These are phyloP conservation scores for Gymnoscelis rufifasciata DNA, from an alignment of 2,888 invertebrate genomes.

Conservation along the genomic window DNA sequence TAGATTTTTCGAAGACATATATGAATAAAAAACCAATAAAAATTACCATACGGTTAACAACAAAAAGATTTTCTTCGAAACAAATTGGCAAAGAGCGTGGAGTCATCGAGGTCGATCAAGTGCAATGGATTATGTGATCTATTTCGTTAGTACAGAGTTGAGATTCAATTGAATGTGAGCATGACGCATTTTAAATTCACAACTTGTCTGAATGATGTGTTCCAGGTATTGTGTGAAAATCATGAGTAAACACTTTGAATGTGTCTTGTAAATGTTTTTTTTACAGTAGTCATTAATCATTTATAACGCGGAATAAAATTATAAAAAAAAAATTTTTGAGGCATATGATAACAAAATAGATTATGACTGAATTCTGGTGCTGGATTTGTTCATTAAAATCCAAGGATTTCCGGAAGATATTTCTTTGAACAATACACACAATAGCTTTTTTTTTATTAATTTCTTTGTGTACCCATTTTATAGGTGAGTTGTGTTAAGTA, in stretches of 20 bases:
- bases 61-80: slow-evolving; percentile 25
- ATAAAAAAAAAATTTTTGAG: too few species aligned
- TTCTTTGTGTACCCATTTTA: too few species aligned
- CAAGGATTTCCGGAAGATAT: too few species aligned
- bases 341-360: too few species aligned
- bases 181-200: slow-evolving; percentile 45
- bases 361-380: too few species aligned
- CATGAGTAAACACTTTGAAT: slow-evolving; percentile 36
- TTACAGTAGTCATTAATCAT: not conserved
- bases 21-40: too few species aligned
- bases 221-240: slow-evolving; percentile 51
- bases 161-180: slow-evolving; percentile 15
- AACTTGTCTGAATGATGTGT: slow-evolving; percentile 44
- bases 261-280: not conserved
- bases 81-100: slow-evolving; percentile 27
- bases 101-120: slow-evolving; percentile 25
- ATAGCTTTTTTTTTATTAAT: too few species aligned
- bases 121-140: slow-evolving; percentile 19
- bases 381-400: too few species aligned
- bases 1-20: too few species aligned
- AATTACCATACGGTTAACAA: not conserved
- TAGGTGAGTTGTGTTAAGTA: too few species aligned
- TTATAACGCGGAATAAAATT: too few species aligned
- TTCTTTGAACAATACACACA: too few species aligned
- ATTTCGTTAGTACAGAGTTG: slow-evolving; percentile 15